Evolutionary conservation across 1,140 invertebrate genomes (phyloP), one percentile per base, ranked within the genome.

Genomic region (Dinothrombium tinctorium): DNA sequence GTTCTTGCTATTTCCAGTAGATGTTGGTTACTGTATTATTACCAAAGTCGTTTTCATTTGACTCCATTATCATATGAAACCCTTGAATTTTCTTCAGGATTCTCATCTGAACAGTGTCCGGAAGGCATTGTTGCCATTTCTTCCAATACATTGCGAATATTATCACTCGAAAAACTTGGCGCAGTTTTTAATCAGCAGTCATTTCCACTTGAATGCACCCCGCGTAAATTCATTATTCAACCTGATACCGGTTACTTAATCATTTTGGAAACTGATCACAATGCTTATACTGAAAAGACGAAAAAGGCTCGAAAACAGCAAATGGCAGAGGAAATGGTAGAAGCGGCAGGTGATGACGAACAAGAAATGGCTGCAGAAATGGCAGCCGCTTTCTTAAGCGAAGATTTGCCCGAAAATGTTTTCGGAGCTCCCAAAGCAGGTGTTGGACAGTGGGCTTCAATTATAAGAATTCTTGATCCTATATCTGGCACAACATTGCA

Each of bases 51-150:
- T 33, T 90, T 89, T 53, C 87, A 95, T 61, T 62, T 96, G 7
- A 95, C 89, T 0, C 89, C 90, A 1, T 57, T 96, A 0, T 94
- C 86, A 0, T 96, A 95, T 54, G 87, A 95, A 60, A 79, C 79
- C 33, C 59, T 99, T 17, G 94, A 98, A 56, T 95, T 90, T 64
- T 92, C 94, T 1, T 89, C 87, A 0, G 87, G 89, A 9, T 99
- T 96, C 56, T 84, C 84, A 42, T 94, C 86, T 43, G 90, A 98
- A 60, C 92, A 99, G 59, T 99, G 92, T 67, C 84, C 87, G 1
- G 94, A 99, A 61, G 94, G 90, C 48, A 92, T 99, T 49, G 94
- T 99, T 6, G 92, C 94, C 0, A 98, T 99, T 58, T 92, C 89
- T 0, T 82, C 82, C 1, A 98, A 98, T 53, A 98, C 90, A 0